Evolutionary conservation across 2,797 vertebrate species (phyloP).

Genomic region (Antennarius maculatus): DNA sequence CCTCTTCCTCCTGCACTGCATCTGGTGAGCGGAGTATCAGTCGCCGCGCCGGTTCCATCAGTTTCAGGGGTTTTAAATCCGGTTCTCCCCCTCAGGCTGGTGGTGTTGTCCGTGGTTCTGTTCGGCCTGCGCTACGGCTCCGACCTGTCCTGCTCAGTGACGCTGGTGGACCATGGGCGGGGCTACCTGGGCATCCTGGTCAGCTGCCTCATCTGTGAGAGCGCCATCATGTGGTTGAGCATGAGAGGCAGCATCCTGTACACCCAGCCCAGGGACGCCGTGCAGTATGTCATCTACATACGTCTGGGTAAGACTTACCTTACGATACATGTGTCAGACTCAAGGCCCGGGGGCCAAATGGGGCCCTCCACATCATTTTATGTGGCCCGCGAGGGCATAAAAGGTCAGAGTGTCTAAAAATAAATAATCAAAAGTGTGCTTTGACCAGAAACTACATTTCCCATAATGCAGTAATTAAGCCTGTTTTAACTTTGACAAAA

Average conservation of each 20-base stretch:
- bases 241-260: slow-evolving; percentile 99
- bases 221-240: slow-evolving; percentile 99
- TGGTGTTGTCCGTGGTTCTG: slow-evolving; percentile 97
- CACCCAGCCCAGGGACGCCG: slow-evolving; percentile 96
- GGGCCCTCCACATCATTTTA: too few species aligned
- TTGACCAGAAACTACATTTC: too few species aligned
- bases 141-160: slow-evolving; percentile 92
- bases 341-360: too few species aligned
- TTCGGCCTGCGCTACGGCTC: slow-evolving; percentile 94
- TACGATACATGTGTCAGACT: too few species aligned
- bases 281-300: slow-evolving; percentile 99
- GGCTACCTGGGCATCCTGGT: slow-evolving; percentile 98
- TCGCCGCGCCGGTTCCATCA: not conserved
- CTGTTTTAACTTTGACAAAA: too few species aligned
- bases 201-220: slow-evolving; percentile 97
- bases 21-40: slow-evolving; percentile 87
- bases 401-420: too few species aligned
- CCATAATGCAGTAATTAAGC: too few species aligned
- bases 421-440: too few species aligned
- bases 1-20: slow-evolving; percentile 96
- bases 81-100: slow-evolving; percentile 84
- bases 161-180: slow-evolving; percentile 96
- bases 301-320: slow-evolving; percentile 87
- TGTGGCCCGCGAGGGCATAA: too few species aligned
- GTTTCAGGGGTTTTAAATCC: not conserved